Conservation (phyloP, 2,888 invertebrate genomes). For the Ceraclea dissimilis region DNA sequence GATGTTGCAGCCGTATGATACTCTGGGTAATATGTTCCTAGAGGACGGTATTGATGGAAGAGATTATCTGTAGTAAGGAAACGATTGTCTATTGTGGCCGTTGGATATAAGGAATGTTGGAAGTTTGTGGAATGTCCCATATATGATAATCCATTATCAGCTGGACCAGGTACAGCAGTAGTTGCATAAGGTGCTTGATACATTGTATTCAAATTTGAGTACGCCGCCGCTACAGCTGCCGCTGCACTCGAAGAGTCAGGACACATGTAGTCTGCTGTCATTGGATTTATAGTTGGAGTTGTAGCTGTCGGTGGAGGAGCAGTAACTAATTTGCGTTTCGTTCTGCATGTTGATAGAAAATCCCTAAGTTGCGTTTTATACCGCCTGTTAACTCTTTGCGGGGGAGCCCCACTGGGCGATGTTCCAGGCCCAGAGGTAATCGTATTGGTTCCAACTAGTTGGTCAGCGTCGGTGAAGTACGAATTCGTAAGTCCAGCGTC, state of each 20-base stretch:
- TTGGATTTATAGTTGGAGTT: slow-evolving; percentile 42
- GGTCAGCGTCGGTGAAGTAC: slow-evolving; percentile 83
- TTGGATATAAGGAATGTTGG: slow-evolving; percentile 47
- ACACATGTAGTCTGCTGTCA: slow-evolving; percentile 62
- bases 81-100: slow-evolving; percentile 49
- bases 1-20: slow-evolving; percentile 61
- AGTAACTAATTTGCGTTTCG: slow-evolving; percentile 59
- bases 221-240: slow-evolving; percentile 67
- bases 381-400: slow-evolving; percentile 76
- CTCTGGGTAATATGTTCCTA: slow-evolving; percentile 74
- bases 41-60: slow-evolving; percentile 84
- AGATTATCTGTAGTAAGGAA: slow-evolving; percentile 79
- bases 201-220: slow-evolving; percentile 70
- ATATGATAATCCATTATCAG: slow-evolving; percentile 50
- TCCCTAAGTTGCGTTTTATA: slow-evolving; percentile 92
- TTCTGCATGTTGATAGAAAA: slow-evolving; percentile 86
- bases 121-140: slow-evolving; percentile 65
- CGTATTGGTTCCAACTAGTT: slow-evolving; percentile 56
- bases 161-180: slow-evolving; percentile 57
- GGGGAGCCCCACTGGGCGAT: slow-evolving; percentile 54
- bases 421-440: slow-evolving; percentile 47
- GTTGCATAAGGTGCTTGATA: slow-evolving; percentile 73
- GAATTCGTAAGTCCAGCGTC: slow-evolving; percentile 88
- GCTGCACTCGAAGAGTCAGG: slow-evolving; percentile 51
- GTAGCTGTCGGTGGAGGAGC: slow-evolving; percentile 48